A percentile compares a stretch with the other conserved stretches of the same genome.
Evolutionary conservation across 2,888 invertebrate species (phyloP).

Genomic region (Lasioglossum calceatum): DNA sequence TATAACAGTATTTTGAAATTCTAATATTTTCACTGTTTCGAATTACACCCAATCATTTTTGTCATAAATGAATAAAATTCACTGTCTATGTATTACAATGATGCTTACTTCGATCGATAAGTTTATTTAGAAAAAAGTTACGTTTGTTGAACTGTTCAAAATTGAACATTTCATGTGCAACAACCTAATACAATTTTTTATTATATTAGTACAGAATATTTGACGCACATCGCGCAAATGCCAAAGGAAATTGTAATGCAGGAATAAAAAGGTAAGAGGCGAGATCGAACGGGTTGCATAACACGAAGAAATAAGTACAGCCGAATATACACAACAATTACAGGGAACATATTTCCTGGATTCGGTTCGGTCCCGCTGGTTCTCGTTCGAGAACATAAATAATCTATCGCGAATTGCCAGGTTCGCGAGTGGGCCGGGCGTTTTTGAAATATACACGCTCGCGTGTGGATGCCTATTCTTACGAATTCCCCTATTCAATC

Average conservation of each 20-base stretch:
- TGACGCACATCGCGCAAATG: not conserved
- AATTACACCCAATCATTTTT: too few relatives aligned
- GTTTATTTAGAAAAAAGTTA: too few relatives aligned
- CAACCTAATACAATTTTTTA: too few relatives aligned
- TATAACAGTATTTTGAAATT: too few relatives aligned
- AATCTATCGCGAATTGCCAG: slow-evolving; percentile 15
- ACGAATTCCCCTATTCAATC: slow-evolving; percentile 7
- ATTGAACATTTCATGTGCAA: too few relatives aligned
- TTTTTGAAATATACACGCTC: slow-evolving; percentile 47
- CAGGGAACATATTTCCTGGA: slow-evolving; percentile 3
- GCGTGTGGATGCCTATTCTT: slow-evolving; percentile 41
- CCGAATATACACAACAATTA: slow-evolving; percentile 3
- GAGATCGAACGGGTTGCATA: not conserved
- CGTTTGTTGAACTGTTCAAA: too few relatives aligned
- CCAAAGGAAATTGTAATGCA: not conserved
- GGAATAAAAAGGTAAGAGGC: not conserved
- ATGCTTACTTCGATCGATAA: too few relatives aligned
- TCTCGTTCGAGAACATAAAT: slow-evolving; percentile 25
- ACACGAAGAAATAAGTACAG: not conserved
- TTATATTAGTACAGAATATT: not conserved
- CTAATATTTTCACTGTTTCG: too few relatives aligned
- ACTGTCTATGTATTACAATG: too few relatives aligned
- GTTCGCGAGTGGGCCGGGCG: slow-evolving; percentile 11
- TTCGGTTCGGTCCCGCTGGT: not conserved
- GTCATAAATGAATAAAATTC: too few relatives aligned